These are phyloP conservation scores for Thysanoteuthis rhombus DNA, from an alignment of 2,888 invertebrate genomes.

Conservation along the genomic window DNA sequence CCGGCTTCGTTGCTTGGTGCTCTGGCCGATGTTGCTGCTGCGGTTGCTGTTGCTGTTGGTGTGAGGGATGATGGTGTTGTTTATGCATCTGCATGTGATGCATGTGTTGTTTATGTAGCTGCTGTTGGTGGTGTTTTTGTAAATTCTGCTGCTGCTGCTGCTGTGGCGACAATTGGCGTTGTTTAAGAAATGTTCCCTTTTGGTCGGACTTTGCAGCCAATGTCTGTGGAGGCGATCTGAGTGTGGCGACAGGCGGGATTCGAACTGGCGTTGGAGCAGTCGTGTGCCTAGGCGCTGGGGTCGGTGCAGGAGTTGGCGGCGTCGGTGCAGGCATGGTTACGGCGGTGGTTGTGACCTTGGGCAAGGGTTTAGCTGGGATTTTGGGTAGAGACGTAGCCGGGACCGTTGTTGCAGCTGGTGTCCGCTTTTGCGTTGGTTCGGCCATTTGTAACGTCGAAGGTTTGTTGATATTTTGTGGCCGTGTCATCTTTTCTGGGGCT, in stretches of 20 bases:
- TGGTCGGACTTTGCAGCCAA: background rate
- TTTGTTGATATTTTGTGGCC: background rate
- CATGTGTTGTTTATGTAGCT: background rate
- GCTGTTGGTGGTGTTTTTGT: background rate
- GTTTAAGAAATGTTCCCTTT: background rate
- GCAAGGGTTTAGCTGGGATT: background rate
- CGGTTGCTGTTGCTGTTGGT: constrained; percentile 35
- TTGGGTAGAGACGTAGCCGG: background rate
- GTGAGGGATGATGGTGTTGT: constrained; percentile 31
- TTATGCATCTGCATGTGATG: constrained; percentile 14
- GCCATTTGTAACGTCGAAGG: background rate
- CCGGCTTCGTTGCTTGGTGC: constrained; percentile 20
- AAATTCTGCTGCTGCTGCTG: background rate
- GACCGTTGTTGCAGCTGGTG: too few species aligned
- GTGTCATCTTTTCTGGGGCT: background rate
- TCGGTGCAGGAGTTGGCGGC: background rate
- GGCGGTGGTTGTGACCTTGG: background rate
- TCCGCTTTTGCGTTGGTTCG: background rate
- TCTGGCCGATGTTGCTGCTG: constrained; percentile 30
- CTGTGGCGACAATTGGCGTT: background rate
- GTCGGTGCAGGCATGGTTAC: background rate
- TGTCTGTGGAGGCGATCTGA: background rate
- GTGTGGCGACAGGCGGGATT: background rate
- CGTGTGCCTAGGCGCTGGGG: background rate
- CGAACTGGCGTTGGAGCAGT: background rate